Evolutionary conservation across 2,888 invertebrate species (phyloP).

Genomic region (Seladonia tumulorum): DNA sequence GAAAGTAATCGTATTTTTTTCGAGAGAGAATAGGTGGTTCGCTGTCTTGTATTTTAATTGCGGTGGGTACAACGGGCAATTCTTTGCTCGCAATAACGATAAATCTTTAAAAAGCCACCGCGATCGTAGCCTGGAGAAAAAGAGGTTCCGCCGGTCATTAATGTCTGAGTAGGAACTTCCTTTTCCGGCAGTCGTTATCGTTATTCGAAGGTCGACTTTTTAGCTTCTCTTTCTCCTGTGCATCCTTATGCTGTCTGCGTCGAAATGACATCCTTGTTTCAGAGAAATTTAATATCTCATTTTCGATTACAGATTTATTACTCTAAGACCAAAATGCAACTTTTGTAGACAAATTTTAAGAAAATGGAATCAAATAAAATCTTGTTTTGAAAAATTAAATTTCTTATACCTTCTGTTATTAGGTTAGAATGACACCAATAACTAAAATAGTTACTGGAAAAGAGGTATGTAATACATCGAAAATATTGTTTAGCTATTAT

Average conservation of each 20-base stretch:
- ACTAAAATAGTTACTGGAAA: neutral
- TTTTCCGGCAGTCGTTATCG: slow-evolving; percentile 69
- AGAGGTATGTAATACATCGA: neutral
- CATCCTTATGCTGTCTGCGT: slow-evolving; percentile 32
- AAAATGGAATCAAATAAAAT: too few species aligned
- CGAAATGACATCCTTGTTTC: slow-evolving; percentile 14
- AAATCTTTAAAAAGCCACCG: slow-evolving; percentile 45
- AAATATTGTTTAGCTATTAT: neutral
- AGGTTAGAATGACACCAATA: neutral
- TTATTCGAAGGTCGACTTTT: slow-evolving; percentile 59
- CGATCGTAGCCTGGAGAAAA: slow-evolving; percentile 59
- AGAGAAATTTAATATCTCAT: neutral
- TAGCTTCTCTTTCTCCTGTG: slow-evolving; percentile 51
- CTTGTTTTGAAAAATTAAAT: too few species aligned
- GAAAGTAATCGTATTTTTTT: neutral
- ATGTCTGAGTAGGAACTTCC: slow-evolving; percentile 67
- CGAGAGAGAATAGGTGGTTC: neutral
- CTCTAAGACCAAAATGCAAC: neutral
- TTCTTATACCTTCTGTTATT: neutral
- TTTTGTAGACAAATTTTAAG: too few species aligned
- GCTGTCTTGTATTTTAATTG: slow-evolving; percentile 26
- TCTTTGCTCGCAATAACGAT: slow-evolving; percentile 25
- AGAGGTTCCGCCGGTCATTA: slow-evolving; percentile 63
- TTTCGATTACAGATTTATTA: neutral
- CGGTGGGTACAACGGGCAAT: slow-evolving; percentile 25